Percentiles rank a stretch among this genome's conserved stretches.
These are phyloP conservation scores for Candoia aspera DNA, from an alignment of 2,113 vertebrate genomes.

Conservation along the genomic window DNA sequence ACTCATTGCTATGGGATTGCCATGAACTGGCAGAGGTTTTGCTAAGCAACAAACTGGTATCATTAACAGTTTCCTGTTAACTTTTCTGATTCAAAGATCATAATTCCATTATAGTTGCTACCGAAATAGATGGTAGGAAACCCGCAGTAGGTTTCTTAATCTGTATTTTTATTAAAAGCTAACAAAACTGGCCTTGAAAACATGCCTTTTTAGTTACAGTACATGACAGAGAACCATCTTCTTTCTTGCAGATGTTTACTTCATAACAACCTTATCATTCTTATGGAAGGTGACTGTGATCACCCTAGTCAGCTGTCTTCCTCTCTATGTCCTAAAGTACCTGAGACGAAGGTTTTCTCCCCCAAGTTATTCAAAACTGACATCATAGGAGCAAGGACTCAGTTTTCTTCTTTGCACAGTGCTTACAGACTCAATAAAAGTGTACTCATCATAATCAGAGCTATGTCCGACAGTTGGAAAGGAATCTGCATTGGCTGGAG, in stretches of 20 bases:
- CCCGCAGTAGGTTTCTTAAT: neutral
- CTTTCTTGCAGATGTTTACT: conserved; percentile 87
- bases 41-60: neutral
- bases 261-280: conserved; percentile 93
- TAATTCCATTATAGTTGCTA: neutral
- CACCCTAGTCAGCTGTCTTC: conserved; percentile 96
- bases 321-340: conserved; percentile 97
- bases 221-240: neutral
- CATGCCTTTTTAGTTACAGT: neutral
- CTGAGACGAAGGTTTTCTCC: conserved; percentile 94
- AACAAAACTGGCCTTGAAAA: neutral
- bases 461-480: conserved; percentile 26
- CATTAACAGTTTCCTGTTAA: neutral
- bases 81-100: neutral
- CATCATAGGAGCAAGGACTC: conserved; percentile 76
- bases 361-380: conserved; percentile 96
- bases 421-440: conserved; percentile 43
- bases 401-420: conserved; percentile 10
- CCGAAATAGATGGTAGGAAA: neutral
- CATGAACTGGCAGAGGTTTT: neutral
- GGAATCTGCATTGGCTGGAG: conserved; percentile 52
- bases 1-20: neutral
- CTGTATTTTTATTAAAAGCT: neutral
- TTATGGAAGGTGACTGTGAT: conserved; percentile 97
- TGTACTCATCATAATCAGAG: conserved; percentile 1